phyloP scores from a whole-genome alignment of 2,797 vertebrate species.

The Pangasius krempfi region DNA sequence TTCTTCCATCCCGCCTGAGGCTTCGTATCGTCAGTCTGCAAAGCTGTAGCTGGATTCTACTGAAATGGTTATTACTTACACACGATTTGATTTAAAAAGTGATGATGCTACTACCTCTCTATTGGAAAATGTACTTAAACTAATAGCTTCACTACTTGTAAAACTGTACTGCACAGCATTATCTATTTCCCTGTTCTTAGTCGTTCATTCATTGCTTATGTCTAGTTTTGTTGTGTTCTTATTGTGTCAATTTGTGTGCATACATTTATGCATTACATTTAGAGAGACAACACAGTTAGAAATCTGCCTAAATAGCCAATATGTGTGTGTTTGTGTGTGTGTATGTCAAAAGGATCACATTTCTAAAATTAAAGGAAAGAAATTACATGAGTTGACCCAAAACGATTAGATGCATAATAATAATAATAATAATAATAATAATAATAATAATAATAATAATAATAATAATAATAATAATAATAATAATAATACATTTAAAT shows the following conservation, averaged over 20 bases:
- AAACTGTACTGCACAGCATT: conserved; percentile 32
- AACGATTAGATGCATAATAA: not conserved
- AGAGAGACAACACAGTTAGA: not conserved
- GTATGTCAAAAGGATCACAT: not conserved
- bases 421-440: not conserved
- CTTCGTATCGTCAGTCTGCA: not conserved
- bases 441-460: not conserved
- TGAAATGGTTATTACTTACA: conserved; percentile 27
- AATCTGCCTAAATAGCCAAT: conserved; percentile 13
- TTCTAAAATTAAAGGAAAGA: not conserved
- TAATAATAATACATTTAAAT: not conserved
- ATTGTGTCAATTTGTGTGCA: conserved; percentile 20
- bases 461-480: conserved; percentile 1
- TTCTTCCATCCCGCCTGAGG: not conserved
- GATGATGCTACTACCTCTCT: conserved; percentile 30
- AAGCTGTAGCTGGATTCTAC: conserved; percentile 12
- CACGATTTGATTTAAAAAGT: conserved; percentile 36
- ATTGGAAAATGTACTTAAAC: conserved; percentile 37
- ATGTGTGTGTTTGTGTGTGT: not conserved
- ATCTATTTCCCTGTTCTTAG: conserved; percentile 22
- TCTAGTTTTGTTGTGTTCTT: conserved; percentile 10
- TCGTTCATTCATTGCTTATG: conserved; percentile 29
- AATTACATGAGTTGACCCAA: not conserved
- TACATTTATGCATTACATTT: not conserved
- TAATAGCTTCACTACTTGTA: conserved; percentile 35